Conservation (phyloP, 2,797 vertebrate species). For the Pseudochaenichthys georgianus region DNA sequence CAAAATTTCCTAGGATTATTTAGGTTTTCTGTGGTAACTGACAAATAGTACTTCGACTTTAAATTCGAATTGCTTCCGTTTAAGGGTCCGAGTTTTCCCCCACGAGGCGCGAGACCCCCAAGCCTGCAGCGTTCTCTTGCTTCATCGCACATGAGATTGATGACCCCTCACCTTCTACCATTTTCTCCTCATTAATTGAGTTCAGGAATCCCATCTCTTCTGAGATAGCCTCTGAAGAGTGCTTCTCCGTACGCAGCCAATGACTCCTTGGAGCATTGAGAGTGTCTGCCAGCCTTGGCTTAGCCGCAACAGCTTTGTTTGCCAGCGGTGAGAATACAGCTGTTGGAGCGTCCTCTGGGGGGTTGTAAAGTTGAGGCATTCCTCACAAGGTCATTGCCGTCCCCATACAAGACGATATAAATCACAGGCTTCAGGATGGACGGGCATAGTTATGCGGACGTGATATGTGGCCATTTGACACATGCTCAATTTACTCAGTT, state of each 20-base stretch:
- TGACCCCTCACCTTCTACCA: constrained; percentile 57
- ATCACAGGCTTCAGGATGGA: constrained; percentile 60
- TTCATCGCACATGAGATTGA: constrained; percentile 48
- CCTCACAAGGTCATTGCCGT: constrained; percentile 69
- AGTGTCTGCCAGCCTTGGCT: constrained; percentile 41
- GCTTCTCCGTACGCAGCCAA: constrained; percentile 21
- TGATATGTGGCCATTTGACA: constrained; percentile 58
- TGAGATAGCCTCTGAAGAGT: constrained; percentile 17
- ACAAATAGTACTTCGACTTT: no score
- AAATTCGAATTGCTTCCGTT: constrained; percentile 29
- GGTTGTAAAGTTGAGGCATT: constrained; percentile 60
- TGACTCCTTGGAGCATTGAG: constrained; percentile 45
- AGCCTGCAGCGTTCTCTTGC: constrained; percentile 6
- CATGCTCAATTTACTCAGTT: constrained; percentile 48
- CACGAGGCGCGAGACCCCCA: neutral
- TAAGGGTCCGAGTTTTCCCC: constrained; percentile 13
- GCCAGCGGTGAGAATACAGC: constrained; percentile 38
- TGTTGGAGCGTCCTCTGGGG: constrained; percentile 40
- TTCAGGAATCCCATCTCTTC: constrained; percentile 48
- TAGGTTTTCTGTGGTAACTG: no score
- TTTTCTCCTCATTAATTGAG: constrained; percentile 64
- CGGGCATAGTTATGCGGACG: constrained; percentile 21
- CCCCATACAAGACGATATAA: constrained; percentile 52
- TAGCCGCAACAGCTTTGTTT: constrained; percentile 60
- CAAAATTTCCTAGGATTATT: no score